Evolutionary conservation across 2,888 invertebrate genomes (phyloP).

Genomic region (Cheilosia scutellata): DNA sequence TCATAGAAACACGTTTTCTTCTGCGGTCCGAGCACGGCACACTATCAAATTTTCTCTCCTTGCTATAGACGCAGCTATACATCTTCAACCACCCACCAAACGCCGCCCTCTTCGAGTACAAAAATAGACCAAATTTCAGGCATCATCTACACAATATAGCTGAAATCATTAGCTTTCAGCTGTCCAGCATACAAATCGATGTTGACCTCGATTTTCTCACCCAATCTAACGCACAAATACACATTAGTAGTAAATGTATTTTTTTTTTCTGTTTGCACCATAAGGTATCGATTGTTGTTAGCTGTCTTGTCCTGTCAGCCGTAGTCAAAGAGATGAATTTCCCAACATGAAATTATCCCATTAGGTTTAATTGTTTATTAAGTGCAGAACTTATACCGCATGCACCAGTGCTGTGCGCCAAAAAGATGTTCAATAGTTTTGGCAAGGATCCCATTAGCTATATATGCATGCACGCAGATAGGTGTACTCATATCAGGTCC

Average conservation of each 20-base stretch:
- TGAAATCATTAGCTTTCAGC: slow-evolving; percentile 60
- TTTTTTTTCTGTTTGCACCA: background rate
- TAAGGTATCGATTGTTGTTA: slow-evolving; percentile 71
- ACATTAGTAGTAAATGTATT: background rate
- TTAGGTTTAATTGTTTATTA: slow-evolving; percentile 75
- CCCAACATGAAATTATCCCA: slow-evolving; percentile 67
- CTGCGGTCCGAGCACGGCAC: slow-evolving; percentile 1
- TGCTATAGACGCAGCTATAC: slow-evolving; percentile 20
- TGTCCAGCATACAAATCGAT: slow-evolving; percentile 64
- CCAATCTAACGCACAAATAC: slow-evolving; percentile 21
- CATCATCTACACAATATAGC: slow-evolving; percentile 24
- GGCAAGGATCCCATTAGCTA: slow-evolving; percentile 60
- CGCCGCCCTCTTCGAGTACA: slow-evolving; percentile 8
- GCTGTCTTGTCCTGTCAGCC: slow-evolving; percentile 67
- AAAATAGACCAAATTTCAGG: slow-evolving; percentile 39
- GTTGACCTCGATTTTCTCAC: slow-evolving; percentile 64
- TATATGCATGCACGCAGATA: background rate
- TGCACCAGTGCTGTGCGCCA: slow-evolving; percentile 17
- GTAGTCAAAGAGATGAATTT: slow-evolving; percentile 53
- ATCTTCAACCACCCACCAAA: slow-evolving; percentile 31
- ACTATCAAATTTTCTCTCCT: slow-evolving; percentile 46
- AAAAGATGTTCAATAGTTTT: slow-evolving; percentile 53
- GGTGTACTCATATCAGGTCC: background rate
- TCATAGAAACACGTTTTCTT: slow-evolving; percentile 13
- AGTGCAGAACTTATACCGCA: slow-evolving; percentile 24